Evolutionary conservation across 2,797 vertebrate genomes (phyloP).

Genomic region (Gymnodraco acuticeps): DNA sequence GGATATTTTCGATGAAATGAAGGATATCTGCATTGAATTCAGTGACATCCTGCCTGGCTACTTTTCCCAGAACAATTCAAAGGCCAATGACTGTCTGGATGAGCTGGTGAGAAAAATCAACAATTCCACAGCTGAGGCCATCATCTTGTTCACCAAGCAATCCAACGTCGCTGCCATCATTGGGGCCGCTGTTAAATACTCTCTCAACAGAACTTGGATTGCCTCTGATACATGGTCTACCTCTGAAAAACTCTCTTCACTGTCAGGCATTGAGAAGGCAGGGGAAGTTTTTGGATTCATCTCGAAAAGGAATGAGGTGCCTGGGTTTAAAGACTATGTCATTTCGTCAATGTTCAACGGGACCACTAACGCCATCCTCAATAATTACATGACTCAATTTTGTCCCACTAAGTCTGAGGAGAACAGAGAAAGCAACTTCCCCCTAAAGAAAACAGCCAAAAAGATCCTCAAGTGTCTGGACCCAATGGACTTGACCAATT

Average conservation of each 20-base stretch:
- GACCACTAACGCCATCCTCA: slow-evolving; percentile 7
- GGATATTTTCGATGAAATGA: neutral
- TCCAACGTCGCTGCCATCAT: slow-evolving; percentile 53
- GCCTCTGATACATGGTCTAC: slow-evolving; percentile 75
- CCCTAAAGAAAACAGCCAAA: no score
- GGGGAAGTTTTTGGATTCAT: slow-evolving; percentile 70
- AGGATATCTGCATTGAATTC: slow-evolving; percentile 57
- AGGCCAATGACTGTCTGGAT: rapidly evolving
- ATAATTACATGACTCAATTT: neutral
- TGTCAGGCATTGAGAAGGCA: slow-evolving; percentile 15
- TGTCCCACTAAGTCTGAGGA: slow-evolving; percentile 11
- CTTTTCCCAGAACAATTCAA: slow-evolving; percentile 3
- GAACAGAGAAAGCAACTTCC: no score
- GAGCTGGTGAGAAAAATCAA: slow-evolving; percentile 9
- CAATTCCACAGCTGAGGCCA: slow-evolving; percentile 57
- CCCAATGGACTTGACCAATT: slow-evolving; percentile 15
- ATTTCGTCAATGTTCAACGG: slow-evolving; percentile 25
- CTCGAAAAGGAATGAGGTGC: slow-evolving; percentile 51
- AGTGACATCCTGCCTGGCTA: slow-evolving; percentile 34
- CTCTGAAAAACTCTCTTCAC: neutral
- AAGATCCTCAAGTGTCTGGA: neutral
- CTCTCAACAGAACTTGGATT: slow-evolving; percentile 73
- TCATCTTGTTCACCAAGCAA: slow-evolving; percentile 70
- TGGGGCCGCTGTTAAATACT: neutral
- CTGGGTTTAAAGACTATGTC: slow-evolving; percentile 65